A percentile compares a stretch with the other conserved stretches of the same genome.
Evolutionary conservation across 2,113 vertebrate genomes (phyloP).

Genomic region (Kryptolebias marmoratus): DNA sequence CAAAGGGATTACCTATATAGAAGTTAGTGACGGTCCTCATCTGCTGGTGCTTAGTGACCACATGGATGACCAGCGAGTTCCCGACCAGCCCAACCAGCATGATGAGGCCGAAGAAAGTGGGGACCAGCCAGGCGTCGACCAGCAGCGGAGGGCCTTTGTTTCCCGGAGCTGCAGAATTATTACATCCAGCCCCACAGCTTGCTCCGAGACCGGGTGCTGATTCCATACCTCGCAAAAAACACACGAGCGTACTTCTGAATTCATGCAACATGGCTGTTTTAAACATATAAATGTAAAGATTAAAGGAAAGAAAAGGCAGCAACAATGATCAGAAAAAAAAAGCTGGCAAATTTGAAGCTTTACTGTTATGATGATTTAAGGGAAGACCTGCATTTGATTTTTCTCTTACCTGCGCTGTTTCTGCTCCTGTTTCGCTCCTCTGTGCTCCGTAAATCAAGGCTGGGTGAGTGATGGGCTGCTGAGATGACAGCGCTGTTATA

Average conservation of each 20-base stretch:
- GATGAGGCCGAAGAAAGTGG: constrained; percentile 74
- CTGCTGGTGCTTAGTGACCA: constrained; percentile 77
- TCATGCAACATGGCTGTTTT: background rate
- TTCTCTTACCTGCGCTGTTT: constrained; percentile 14
- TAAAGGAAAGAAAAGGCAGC: background rate
- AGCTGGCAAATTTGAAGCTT: no score
- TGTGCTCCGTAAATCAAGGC: background rate
- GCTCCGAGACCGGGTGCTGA: background rate
- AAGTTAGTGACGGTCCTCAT: constrained; percentile 80
- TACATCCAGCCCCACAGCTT: constrained; percentile 40
- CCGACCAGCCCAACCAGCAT: constrained; percentile 76
- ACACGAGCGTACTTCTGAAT: no score
- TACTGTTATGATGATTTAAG: no score
- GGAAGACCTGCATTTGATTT: background rate
- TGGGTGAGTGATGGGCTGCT: constrained; percentile 3
- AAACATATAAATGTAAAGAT: background rate
- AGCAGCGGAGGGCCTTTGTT: constrained; percentile 48
- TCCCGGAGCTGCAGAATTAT: constrained; percentile 23
- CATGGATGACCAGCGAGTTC: constrained; percentile 78
- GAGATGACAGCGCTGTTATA: constrained; percentile 45
- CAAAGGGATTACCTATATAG: constrained; percentile 70
- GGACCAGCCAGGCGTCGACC: constrained; percentile 78
- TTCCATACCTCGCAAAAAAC: constrained; percentile 7
- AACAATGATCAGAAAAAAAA: no score
- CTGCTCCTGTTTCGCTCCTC: background rate